Percentiles rank a stretch among this genome's conserved stretches.
Evolutionary conservation across 1,140 invertebrate genomes (phyloP).

Genomic region (Callitettix versicolor): DNA sequence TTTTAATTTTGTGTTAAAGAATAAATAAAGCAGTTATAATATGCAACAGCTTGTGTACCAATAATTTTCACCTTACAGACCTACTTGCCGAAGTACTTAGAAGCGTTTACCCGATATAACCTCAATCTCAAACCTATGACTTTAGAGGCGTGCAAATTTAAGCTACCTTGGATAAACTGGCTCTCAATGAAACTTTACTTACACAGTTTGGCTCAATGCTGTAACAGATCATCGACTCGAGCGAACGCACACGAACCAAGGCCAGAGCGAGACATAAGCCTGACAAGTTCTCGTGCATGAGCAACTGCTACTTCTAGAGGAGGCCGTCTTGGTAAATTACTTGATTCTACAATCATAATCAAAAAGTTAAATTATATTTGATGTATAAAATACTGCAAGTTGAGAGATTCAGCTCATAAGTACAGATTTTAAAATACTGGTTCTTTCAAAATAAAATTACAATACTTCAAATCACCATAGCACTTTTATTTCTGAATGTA

Average conservation of each 20-base stretch:
- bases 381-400: constrained; percentile 8
- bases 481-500: too few species aligned
- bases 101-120: too few species aligned
- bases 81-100: too few species aligned
- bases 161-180: too few species aligned
- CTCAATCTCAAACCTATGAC: too few species aligned
- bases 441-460: not conserved
- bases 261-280: constrained; percentile 77
- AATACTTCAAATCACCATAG: not conserved
- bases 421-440: not conserved
- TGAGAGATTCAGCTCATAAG: not conserved
- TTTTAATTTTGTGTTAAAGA: too few species aligned
- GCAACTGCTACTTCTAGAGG: constrained; percentile 84
- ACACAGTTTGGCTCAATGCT: constrained; percentile 1
- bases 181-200: not conserved
- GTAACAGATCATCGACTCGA: constrained; percentile 48
- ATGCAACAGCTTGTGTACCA: too few species aligned
- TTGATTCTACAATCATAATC: constrained; percentile 57
- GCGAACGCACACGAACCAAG: constrained; percentile 92
- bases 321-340: constrained; percentile 76
- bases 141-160: too few species aligned
- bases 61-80: too few species aligned
- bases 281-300: constrained; percentile 79
- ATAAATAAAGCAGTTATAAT: too few species aligned
- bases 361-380: not conserved